Evolutionary conservation across 1,140 invertebrate species (phyloP).

Genomic region (Brachystomella parvula): DNA sequence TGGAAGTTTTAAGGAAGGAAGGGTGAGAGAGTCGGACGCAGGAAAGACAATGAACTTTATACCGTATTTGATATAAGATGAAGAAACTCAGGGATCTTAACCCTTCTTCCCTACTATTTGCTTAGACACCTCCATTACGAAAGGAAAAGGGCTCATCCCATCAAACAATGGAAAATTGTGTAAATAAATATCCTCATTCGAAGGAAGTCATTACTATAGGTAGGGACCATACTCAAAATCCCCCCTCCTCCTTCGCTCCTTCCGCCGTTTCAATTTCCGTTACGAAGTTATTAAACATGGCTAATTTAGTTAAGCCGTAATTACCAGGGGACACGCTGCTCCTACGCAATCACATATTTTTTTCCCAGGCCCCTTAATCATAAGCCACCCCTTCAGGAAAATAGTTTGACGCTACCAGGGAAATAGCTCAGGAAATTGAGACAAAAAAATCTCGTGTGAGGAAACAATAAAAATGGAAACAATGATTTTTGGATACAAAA

Average conservation of each 20-base stretch:
- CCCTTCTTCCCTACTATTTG: slow-evolving; percentile 5
- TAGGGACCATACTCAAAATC: too few relatives aligned
- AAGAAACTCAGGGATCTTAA: not conserved
- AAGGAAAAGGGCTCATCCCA: not conserved
- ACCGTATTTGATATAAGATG: too few relatives aligned
- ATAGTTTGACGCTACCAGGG: too few relatives aligned
- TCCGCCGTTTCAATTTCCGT: not conserved
- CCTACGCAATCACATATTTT: too few relatives aligned
- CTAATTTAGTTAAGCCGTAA: slow-evolving; percentile 1
- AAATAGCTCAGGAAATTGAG: not conserved
- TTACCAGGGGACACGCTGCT: not conserved
- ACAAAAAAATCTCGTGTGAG: not conserved
- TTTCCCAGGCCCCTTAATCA: not conserved
- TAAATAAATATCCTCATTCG: not conserved
- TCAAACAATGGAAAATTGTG: slow-evolving; percentile 1
- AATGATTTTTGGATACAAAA: too few relatives aligned
- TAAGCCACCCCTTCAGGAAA: too few relatives aligned
- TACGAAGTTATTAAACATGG: not conserved
- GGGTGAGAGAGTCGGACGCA: not conserved
- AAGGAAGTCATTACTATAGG: not conserved
- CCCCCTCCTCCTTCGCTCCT: not conserved
- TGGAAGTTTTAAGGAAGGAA: slow-evolving; percentile 4
- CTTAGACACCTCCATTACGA: slow-evolving; percentile 1
- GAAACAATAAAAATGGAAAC: not conserved
- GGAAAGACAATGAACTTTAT: too few relatives aligned